Evolutionary conservation across 2,888 invertebrate species (phyloP).

Genomic region (Andrena hattorfiana): DNA sequence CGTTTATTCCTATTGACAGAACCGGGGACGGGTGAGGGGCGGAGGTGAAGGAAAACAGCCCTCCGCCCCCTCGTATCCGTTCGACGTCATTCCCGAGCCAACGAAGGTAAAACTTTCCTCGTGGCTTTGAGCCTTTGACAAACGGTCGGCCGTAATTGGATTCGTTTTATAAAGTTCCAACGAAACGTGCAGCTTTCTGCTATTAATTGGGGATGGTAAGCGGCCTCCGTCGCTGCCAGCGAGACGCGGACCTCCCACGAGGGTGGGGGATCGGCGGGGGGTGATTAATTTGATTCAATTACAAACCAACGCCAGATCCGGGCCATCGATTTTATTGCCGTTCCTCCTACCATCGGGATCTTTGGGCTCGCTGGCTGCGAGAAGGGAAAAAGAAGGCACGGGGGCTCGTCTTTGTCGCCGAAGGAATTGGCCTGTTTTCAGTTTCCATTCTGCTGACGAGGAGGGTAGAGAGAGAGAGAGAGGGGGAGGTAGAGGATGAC

Average conservation of each 20-base stretch:
- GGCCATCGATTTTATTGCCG: constrained; percentile 78
- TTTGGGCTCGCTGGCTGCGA: constrained; percentile 19
- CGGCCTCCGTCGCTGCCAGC: constrained; percentile 64
- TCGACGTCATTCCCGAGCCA: constrained; percentile 62
- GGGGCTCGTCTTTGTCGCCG: no score
- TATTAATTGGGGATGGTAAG: constrained; percentile 77
- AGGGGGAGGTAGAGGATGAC: no score
- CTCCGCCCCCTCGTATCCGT: constrained; percentile 11
- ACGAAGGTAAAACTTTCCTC: constrained; percentile 59
- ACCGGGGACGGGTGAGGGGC: neutral
- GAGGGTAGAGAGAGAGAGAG: no score
- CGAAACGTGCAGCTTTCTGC: constrained; percentile 74
- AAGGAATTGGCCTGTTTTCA: no score
- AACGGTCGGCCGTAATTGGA: constrained; percentile 76
- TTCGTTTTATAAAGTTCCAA: constrained; percentile 78
- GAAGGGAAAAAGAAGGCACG: neutral
- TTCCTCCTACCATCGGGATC: constrained; percentile 50
- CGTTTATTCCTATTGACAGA: constrained; percentile 61
- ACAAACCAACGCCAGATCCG: constrained; percentile 73
- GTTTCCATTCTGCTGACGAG: no score
- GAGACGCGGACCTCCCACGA: constrained; percentile 61
- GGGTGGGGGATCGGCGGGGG: constrained; percentile 66
- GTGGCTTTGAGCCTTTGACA: constrained; percentile 75
- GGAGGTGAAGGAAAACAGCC: constrained; percentile 56
- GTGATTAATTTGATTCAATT: constrained; percentile 81